Percentiles rank a stretch among this genome's conserved stretches.
These are phyloP conservation scores for Otis tarda DNA, from an alignment of 2,113 vertebrate genomes.

Conservation along the genomic window DNA sequence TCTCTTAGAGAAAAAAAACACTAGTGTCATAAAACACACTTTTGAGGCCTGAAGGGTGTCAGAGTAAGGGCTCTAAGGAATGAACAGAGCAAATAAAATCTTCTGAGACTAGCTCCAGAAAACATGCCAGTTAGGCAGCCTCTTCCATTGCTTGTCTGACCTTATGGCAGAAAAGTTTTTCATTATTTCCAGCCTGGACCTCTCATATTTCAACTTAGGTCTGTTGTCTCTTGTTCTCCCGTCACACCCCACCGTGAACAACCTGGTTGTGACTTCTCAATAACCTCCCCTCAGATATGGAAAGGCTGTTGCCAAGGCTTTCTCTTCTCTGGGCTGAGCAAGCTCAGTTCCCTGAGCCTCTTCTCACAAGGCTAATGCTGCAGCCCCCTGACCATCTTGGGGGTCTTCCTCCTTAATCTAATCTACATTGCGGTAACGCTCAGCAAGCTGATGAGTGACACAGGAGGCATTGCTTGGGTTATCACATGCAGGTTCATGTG, in stretches of 20 bases:
- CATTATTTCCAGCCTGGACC: not conserved
- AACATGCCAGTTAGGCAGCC: not conserved
- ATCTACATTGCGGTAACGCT: rapidly evolving
- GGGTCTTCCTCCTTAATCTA: not conserved
- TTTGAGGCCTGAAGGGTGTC: not conserved
- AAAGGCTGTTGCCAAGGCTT: not conserved
- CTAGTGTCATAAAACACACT: not conserved
- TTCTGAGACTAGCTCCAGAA: not conserved
- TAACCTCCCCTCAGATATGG: not conserved
- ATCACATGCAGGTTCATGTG: rapidly evolving
- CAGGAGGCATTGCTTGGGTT: not conserved
- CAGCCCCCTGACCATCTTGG: rapidly evolving
- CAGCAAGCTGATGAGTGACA: not conserved
- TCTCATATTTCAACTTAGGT: rapidly evolving
- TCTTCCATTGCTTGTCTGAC: not conserved
- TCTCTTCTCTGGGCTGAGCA: not conserved
- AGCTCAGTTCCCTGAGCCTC: not conserved
- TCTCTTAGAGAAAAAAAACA: not conserved
- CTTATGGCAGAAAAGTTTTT: not conserved
- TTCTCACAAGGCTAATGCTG: not conserved
- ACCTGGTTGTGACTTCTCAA: not conserved
- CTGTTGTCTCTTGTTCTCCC: not conserved
- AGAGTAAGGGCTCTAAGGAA: not conserved
- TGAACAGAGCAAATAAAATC: not conserved
- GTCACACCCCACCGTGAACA: not conserved